Percentiles rank a stretch among this genome's conserved stretches.
These are phyloP conservation scores for Hermetia illucens DNA, from an alignment of 1,140 invertebrate genomes.

Conservation along the genomic window DNA sequence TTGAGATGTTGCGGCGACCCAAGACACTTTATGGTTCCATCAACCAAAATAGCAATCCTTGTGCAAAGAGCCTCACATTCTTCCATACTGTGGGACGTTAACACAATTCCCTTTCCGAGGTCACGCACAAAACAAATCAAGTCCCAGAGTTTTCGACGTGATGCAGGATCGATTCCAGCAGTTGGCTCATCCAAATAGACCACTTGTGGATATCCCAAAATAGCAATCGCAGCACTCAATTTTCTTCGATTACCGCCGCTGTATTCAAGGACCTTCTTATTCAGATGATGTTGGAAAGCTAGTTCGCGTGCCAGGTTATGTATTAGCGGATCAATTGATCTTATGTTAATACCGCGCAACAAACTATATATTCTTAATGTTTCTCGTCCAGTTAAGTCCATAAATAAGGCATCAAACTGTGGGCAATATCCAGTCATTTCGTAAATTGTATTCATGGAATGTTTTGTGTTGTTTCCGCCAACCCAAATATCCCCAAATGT, in stretches of 20 bases:
- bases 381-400: conserved; percentile 65
- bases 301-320: conserved; percentile 30
- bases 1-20: conserved; percentile 52
- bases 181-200: conserved; percentile 80
- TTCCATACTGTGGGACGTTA: conserved; percentile 75
- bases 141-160: conserved; percentile 65
- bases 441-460: conserved; percentile 38
- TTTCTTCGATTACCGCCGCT: conserved; percentile 94
- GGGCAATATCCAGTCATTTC: conserved; percentile 65
- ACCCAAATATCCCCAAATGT: conserved; percentile 36
- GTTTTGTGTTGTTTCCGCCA: conserved; percentile 36
- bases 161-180: conserved; percentile 71
- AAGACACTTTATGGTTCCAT: conserved; percentile 59
- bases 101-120: conserved; percentile 52
- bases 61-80: conserved; percentile 81
- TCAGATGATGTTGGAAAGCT: conserved; percentile 31
- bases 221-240: conserved; percentile 80
- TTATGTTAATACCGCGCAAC: conserved; percentile 50
- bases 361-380: conserved; percentile 59
- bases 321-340: conserved; percentile 30
- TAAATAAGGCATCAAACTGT: conserved; percentile 70
- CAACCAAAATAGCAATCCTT: conserved; percentile 75
- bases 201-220: conserved; percentile 79
- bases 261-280: conserved; percentile 43
- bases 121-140: conserved; percentile 44